A percentile compares a stretch with the other conserved stretches of the same genome.
Conservation (phyloP, 2,888 invertebrate species). For the Artemia sinica region DNA sequence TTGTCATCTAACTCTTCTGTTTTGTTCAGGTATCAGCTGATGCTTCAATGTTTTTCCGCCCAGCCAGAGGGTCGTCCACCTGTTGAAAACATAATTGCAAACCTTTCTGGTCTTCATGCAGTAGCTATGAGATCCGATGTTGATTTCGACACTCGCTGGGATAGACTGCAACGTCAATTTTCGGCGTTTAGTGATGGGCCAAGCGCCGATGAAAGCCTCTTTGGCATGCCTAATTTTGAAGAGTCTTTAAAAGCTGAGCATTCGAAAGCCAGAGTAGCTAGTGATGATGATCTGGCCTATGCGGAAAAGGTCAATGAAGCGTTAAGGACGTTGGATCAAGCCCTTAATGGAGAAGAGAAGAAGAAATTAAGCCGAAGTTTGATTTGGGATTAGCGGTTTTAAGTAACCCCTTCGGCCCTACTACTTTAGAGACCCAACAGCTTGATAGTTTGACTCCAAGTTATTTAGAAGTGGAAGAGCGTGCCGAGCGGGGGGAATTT, state of each 20-base stretch:
- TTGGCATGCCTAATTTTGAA: slow-evolving; percentile 8
- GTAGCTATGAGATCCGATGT: background rate
- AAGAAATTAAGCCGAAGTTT: background rate
- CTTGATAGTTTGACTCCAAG: background rate
- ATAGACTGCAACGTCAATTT: background rate
- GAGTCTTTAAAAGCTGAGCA: background rate
- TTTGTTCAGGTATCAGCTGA: slow-evolving; percentile 40
- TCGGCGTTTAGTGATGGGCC: background rate
- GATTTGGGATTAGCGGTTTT: background rate
- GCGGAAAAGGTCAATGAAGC: slow-evolving; percentile 12
- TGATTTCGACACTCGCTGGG: slow-evolving; percentile 9
- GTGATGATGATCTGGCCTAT: slow-evolving; percentile 8
- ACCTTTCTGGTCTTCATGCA: slow-evolving; percentile 29
- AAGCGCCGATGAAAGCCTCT: background rate
- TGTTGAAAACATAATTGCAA: slow-evolving; percentile 37
- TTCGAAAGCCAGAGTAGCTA: background rate
- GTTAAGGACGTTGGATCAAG: slow-evolving; percentile 1
- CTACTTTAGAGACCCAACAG: slow-evolving; percentile 7
- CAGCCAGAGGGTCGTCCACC: slow-evolving; percentile 35
- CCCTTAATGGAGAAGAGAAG: background rate
- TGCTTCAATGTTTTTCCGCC: slow-evolving; percentile 50
- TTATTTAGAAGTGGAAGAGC: slow-evolving; percentile 4
- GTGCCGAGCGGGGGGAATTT: slow-evolving; percentile 18
- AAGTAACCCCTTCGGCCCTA: background rate
- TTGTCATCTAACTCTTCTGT: too few relatives aligned